phyloP scores from a whole-genome alignment of 2,797 vertebrate genomes.

The Lophius americanus region DNA sequence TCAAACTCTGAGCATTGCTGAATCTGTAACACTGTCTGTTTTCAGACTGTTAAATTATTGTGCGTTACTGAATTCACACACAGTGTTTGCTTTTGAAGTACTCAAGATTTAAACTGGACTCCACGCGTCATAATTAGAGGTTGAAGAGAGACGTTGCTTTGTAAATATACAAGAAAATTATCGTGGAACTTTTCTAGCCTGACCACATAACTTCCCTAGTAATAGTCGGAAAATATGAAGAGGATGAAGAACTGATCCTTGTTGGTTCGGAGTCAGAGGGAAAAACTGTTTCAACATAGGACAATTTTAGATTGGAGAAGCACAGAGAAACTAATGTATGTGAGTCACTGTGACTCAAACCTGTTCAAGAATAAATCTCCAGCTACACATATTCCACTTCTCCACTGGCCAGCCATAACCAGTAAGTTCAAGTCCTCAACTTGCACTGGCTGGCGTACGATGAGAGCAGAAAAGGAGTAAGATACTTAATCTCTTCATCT shows the following conservation, averaged over 20 bases:
- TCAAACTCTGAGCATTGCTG: too few relatives aligned
- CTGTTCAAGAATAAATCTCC: conserved; percentile 13
- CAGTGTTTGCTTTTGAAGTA: too few relatives aligned
- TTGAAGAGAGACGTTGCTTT: not conserved
- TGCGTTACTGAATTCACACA: too few relatives aligned
- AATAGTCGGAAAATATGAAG: not conserved
- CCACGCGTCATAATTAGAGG: too few relatives aligned
- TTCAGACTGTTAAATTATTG: not conserved
- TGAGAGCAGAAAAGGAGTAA: too few relatives aligned
- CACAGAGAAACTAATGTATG: conserved; percentile 20
- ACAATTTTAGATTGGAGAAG: conserved; percentile 41
- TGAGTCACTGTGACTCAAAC: conserved; percentile 44
- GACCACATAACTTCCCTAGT: not conserved
- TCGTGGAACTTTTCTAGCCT: too few relatives aligned
- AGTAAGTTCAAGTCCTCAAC: too few relatives aligned
- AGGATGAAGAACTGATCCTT: not conserved
- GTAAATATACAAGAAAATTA: not conserved
- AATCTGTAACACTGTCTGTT: too few relatives aligned
- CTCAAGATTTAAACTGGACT: too few relatives aligned
- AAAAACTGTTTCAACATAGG: conserved; percentile 17
- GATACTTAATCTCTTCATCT: too few relatives aligned
- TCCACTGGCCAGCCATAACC: not conserved
- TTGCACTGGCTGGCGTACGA: too few relatives aligned
- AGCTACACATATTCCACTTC: conserved; percentile 6
- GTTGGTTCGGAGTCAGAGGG: not conserved